These are phyloP conservation scores for Mus caroli DNA, from an alignment of 2,797 vertebrate genomes.

Conservation along the genomic window DNA sequence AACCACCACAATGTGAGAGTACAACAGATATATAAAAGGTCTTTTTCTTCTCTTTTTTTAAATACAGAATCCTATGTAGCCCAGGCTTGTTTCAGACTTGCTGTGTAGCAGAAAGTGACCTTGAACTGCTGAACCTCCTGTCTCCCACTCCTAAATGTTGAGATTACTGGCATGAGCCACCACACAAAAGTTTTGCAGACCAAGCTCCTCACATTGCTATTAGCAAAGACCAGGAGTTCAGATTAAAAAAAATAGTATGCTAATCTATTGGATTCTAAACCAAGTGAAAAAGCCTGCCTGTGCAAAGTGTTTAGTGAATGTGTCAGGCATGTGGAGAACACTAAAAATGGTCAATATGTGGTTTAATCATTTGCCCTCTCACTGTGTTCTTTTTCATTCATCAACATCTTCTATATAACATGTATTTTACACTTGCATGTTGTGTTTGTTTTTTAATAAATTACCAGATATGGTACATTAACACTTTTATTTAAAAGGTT, in stretches of 20 bases:
- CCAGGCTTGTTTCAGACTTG: background rate
- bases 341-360: background rate
- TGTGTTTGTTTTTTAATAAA: background rate
- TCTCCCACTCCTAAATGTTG: background rate
- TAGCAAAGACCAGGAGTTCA: background rate
- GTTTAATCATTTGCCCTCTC: background rate
- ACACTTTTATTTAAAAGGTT: background rate
- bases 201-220: background rate
- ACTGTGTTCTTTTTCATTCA: background rate
- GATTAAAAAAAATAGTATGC: background rate
- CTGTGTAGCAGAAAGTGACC: background rate
- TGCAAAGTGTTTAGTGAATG: background rate
- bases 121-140: background rate
- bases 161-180: background rate
- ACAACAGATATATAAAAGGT: background rate
- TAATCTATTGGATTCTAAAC: background rate
- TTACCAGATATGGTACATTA: background rate
- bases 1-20: background rate
- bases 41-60: background rate
- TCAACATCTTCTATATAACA: background rate
- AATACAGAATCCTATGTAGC: background rate
- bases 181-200: background rate
- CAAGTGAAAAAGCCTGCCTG: background rate
- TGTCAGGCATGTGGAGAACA: background rate
- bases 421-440: background rate